These are phyloP conservation scores for Sinella curviseta DNA, from an alignment of 1,140 invertebrate genomes.

Conservation along the genomic window DNA sequence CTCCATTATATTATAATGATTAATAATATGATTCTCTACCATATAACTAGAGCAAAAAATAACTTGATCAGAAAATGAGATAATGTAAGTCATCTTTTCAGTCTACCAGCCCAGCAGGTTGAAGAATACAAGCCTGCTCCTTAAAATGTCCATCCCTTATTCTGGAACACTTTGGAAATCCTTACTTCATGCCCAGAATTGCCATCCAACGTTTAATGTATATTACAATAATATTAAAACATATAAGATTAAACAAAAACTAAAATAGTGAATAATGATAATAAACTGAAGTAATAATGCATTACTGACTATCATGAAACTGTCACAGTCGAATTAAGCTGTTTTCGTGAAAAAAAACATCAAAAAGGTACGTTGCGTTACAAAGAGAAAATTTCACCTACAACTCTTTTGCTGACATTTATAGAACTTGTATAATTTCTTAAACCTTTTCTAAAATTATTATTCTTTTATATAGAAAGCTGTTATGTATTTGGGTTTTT, in stretches of 20 bases:
- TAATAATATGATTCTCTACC: neutral
- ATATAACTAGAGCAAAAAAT: slow-evolving; percentile 2
- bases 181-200: neutral
- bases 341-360: neutral
- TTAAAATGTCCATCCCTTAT: neutral
- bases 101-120: slow-evolving; percentile 16
- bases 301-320: slow-evolving; percentile 27
- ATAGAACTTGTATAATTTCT: too few relatives aligned
- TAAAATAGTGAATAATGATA: neutral
- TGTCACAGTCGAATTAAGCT: slow-evolving; percentile 26
- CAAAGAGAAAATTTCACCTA: slow-evolving; percentile 5
- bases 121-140: slow-evolving; percentile 8
- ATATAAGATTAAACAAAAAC: neutral
- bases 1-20: too few relatives aligned
- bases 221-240: neutral
- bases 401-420: neutral
- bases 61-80: slow-evolving; percentile 25
- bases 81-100: slow-evolving; percentile 23
- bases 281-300: slow-evolving; percentile 5
- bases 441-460: too few relatives aligned
- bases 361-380: slow-evolving; percentile 5
- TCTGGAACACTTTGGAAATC: neutral
- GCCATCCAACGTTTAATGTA: neutral
- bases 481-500: too few relatives aligned
- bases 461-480: too few relatives aligned